Evolutionary conservation across 2,888 invertebrate genomes (phyloP).

Genomic region (Drosophila helvetica): DNA sequence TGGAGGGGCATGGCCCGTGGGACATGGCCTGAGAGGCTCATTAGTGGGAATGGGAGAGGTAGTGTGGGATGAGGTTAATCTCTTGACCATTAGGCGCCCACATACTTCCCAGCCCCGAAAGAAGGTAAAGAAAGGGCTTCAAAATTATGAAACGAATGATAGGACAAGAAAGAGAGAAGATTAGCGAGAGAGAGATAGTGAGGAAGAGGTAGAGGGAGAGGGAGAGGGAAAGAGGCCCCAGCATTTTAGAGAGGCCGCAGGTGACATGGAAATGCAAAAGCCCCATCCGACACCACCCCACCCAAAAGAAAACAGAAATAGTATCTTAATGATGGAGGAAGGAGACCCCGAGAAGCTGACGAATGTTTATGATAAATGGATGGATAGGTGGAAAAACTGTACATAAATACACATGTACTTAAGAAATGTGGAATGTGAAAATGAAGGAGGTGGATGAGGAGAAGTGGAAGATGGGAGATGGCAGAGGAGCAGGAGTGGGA

Average conservation of each 20-base stretch:
- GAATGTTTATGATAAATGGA: conserved; percentile 71
- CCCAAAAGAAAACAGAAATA: conserved; percentile 46
- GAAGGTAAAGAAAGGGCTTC: conserved; percentile 7
- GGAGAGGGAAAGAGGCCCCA: conserved; percentile 14
- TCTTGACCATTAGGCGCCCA: conserved; percentile 71
- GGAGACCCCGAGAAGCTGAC: conserved; percentile 42
- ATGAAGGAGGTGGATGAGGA: not conserved
- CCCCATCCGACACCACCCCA: not conserved
- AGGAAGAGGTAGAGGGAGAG: not conserved
- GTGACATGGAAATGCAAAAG: conserved; percentile 45
- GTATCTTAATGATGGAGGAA: conserved; percentile 61
- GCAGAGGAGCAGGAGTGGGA: conserved; percentile 3
- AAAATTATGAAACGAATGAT: not conserved
- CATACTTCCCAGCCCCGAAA: conserved; percentile 34
- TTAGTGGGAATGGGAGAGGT: not conserved
- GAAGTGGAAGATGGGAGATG: conserved; percentile 1
- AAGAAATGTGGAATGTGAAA: not conserved
- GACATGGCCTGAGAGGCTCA: conserved; percentile 13
- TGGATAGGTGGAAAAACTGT: conserved; percentile 36
- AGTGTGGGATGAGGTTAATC: conserved; percentile 28
- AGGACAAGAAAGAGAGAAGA: not conserved
- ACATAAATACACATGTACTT: not conserved
- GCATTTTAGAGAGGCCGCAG: conserved; percentile 24
- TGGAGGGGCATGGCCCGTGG: conserved; percentile 12
- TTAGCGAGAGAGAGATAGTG: no score